phyloP scores from a whole-genome alignment of 2,888 invertebrate genomes.

The Deladenus siricidicola region DNA sequence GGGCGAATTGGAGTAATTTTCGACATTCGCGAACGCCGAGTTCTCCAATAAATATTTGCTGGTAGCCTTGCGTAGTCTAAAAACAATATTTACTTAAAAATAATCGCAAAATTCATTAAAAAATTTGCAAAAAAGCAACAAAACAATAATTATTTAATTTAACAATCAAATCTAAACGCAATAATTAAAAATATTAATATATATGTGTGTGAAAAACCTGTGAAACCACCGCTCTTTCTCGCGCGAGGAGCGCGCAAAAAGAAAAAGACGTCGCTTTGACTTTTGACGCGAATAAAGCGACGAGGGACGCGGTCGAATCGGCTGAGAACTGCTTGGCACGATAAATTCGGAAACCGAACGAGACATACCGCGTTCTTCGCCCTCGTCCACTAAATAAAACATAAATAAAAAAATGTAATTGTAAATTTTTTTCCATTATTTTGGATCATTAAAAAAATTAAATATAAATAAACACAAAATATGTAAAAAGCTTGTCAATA shows the following conservation, averaged over 20 bases:
- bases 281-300: neutral
- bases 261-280: conserved; percentile 56
- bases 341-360: conserved; percentile 11
- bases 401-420: neutral
- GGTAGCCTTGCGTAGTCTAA: conserved; percentile 13
- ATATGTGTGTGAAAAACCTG: conserved; percentile 31
- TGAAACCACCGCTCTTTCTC: conserved; percentile 83
- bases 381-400: neutral
- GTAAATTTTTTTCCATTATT: too few species aligned
- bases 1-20: neutral
- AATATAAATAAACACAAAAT: too few species aligned
- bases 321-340: neutral
- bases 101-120: neutral
- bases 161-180: too few species aligned
- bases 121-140: too few species aligned
- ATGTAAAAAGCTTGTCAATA: too few species aligned
- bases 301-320: neutral
- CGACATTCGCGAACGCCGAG: neutral
- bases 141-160: too few species aligned
- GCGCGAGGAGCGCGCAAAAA: conserved; percentile 73
- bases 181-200: too few species aligned
- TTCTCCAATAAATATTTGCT: conserved; percentile 10
- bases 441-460: too few species aligned
- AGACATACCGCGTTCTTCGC: too few species aligned
- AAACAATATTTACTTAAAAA: neutral